Evolutionary conservation across 1,140 invertebrate species (phyloP), one percentile per base, ranked within the genome.

Genomic region (Hirudo medicinalis): DNA sequence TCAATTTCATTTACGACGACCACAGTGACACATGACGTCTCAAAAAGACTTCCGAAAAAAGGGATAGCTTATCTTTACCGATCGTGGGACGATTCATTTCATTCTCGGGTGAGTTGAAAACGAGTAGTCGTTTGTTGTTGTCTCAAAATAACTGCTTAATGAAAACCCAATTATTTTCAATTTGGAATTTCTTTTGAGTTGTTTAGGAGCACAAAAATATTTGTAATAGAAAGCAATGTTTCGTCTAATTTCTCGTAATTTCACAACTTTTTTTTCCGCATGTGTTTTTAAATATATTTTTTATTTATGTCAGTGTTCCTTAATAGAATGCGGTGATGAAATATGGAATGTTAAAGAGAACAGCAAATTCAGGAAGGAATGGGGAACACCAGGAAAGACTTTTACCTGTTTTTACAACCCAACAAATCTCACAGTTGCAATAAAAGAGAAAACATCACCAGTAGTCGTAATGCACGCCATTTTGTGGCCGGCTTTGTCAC

Each of bases 241-340:
- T 49, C 11, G 3, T 9, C 0, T 13, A 13, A 49, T 49, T 49
- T 49, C 11, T 49, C 43, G 9, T 13, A 13, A 49, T 49, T 49
- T 49, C 9, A 9, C 43, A 49, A 5, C 13, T 49, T n/a, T n/a
- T n/a, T n/a, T n/a, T n/a, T n/a, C n/a, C n/a, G n/a, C n/a, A n/a
- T 49, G 15, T 49, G 9, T 49, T 49, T 49, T 49, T 5, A 49
- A 49, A 8, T 8, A 8, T 49, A 17, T 49, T 5, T 6, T 63
- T 63, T 32, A 8, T 63, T 32, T 3, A 15, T 8, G 25, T 19
- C 72, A 73, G 72, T 73, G 72, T 40, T 40, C 72, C 13, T 54
- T 73, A 32, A 70, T 54, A 19, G 72, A 73, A 29, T 73, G 72
- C 69, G 69, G 68, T 40, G 72, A 57, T 55, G 72, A 73, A 43